Conservation (phyloP, 2,113 vertebrate genomes). For the Nycticebus coucang region DNA sequence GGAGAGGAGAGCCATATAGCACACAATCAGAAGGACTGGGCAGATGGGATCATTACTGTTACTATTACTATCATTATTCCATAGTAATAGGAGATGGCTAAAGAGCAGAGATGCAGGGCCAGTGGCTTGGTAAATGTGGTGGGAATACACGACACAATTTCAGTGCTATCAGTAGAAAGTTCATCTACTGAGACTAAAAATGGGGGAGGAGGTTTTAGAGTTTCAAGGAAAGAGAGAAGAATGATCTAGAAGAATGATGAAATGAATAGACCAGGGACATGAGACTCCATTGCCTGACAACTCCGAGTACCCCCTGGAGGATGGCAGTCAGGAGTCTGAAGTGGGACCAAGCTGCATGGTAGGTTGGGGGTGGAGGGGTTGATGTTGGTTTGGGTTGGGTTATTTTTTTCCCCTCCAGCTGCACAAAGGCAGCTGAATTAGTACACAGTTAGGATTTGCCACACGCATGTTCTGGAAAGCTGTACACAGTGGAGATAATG, state of each 20-base stretch:
- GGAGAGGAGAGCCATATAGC: neutral
- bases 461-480: neutral
- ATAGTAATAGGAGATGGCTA: neutral
- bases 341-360: neutral
- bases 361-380: too few species aligned
- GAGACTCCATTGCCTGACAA: neutral
- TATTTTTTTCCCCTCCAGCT: neutral
- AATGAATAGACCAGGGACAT: neutral
- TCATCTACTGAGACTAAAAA: neutral
- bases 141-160: neutral
- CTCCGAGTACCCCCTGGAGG: neutral
- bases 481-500: neutral
- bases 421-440: neutral
- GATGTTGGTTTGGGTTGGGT: neutral
- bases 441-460: neutral
- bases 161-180: neutral
- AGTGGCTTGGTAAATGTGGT: too few species aligned
- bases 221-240: neutral
- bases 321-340: neutral
- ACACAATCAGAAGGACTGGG: neutral
- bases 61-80: neutral
- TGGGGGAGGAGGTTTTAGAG: neutral
- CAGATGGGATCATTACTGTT: rapidly evolving
- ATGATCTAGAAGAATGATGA: neutral
- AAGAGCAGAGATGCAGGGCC: neutral